A percentile compares a stretch with the other conserved stretches of the same genome.
Evolutionary conservation across 2,797 vertebrate species (phyloP).

Genomic region (Oryzias dopingdopingensis): DNA sequence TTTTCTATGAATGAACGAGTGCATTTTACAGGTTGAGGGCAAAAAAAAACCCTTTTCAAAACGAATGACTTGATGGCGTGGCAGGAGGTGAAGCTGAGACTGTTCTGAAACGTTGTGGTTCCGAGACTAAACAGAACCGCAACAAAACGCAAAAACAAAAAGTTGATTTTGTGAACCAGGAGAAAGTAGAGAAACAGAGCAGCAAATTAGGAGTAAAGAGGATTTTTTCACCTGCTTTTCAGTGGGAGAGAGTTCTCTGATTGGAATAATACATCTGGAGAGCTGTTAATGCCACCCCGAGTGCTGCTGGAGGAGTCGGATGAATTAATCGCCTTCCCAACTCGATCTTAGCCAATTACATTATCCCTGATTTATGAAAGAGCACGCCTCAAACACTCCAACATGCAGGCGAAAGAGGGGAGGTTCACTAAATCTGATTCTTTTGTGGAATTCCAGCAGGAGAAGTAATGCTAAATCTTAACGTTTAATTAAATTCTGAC

Average conservation of each 20-base stretch:
- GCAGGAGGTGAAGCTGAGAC: background rate
- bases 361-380: conserved; percentile 78
- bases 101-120: background rate
- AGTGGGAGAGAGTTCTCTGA: conserved; percentile 45
- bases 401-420: conserved; percentile 62
- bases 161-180: conserved; percentile 4
- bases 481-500: conserved; percentile 9
- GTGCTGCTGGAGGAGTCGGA: conserved; percentile 66
- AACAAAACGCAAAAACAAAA: background rate
- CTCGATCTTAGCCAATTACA: conserved; percentile 74
- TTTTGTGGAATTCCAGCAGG: conserved; percentile 14
- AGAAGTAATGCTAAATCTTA: conserved; percentile 7
- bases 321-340: conserved; percentile 72
- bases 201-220: background rate
- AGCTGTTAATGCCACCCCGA: conserved; percentile 72
- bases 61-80: background rate
- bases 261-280: conserved; percentile 75
- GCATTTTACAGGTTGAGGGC: background rate
- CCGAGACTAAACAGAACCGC: background rate
- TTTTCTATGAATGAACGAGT: background rate
- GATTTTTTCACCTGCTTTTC: conserved; percentile 45
- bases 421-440: conserved; percentile 20
- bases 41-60: background rate
- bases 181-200: background rate
- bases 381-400: conserved; percentile 46